phyloP scores from a whole-genome alignment of 2,113 vertebrate species.

The Aegithalos caudatus region DNA sequence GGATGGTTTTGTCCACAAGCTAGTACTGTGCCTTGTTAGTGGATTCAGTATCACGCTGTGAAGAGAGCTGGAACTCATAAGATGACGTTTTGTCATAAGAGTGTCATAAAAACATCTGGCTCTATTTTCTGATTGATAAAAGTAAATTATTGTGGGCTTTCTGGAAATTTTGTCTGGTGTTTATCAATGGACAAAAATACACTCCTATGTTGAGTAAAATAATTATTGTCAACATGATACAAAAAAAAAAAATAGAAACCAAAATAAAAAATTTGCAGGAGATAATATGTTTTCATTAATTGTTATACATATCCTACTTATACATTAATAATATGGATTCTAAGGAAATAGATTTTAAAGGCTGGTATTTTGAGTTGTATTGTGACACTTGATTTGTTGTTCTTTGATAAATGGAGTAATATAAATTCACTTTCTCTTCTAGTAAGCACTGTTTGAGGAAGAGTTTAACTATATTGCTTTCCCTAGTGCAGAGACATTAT shows the following conservation, averaged over 20 bases:
- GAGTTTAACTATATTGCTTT: not conserved
- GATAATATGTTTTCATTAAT: not conserved
- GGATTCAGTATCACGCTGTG: not conserved
- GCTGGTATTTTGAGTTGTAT: not conserved
- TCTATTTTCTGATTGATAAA: not conserved
- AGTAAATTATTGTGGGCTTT: not conserved
- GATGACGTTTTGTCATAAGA: not conserved
- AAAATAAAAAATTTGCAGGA: not conserved
- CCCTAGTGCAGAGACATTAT: not conserved
- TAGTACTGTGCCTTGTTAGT: not conserved
- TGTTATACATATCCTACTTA: not conserved
- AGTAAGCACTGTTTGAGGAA: not conserved
- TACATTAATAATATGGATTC: not conserved
- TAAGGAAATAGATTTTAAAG: not conserved
- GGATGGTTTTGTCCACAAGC: not conserved
- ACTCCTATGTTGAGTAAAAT: not conserved
- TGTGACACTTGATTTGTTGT: not conserved
- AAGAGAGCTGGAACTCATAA: not conserved
- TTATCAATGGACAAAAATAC: not conserved
- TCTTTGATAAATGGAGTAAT: not conserved
- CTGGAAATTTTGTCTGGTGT: not conserved
- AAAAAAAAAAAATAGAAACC: not conserved
- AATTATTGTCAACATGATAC: not conserved
- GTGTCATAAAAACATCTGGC: not conserved
- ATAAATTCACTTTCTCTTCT: not conserved